Percentiles rank a stretch among this genome's conserved stretches.
Conservation (phyloP, 2,797 vertebrate species). For the Sebastes taczanowskii region DNA sequence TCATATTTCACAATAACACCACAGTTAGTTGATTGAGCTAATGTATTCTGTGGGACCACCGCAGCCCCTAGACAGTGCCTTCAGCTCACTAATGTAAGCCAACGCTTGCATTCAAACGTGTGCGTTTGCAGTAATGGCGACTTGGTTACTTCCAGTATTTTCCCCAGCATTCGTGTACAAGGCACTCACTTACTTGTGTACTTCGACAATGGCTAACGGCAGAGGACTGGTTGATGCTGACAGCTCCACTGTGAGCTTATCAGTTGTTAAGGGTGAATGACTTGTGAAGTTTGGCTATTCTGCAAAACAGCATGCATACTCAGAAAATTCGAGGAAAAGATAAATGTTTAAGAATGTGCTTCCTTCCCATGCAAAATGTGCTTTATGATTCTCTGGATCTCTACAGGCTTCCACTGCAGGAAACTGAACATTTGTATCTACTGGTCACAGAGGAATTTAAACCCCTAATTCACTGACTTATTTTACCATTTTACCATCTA, state of each 20-base stretch:
- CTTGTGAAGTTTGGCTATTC: not conserved
- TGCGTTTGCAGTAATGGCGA: too few species aligned
- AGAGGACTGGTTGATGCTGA: not conserved
- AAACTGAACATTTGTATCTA: not conserved
- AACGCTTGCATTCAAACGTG: too few species aligned
- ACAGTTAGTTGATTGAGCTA: too few species aligned
- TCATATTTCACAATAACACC: too few species aligned
- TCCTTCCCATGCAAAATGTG: conserved; percentile 15
- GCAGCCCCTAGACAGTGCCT: too few species aligned
- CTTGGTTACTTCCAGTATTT: too few species aligned
- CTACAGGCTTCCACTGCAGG: not conserved
- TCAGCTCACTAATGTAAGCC: too few species aligned
- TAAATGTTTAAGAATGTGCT: not conserved
- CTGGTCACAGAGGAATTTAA: not conserved
- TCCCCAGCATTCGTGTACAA: not conserved
- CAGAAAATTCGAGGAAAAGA: not conserved
- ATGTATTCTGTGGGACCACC: too few species aligned
- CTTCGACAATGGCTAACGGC: not conserved
- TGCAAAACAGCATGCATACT: not conserved
- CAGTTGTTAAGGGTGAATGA: not conserved
- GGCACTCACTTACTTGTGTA: not conserved
- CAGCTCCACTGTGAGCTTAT: not conserved
- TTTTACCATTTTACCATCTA: not conserved
- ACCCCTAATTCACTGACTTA: not conserved
- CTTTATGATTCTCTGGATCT: not conserved